phyloP scores from a whole-genome alignment of 2,113 vertebrate genomes.

The Cyanistes caeruleus region DNA sequence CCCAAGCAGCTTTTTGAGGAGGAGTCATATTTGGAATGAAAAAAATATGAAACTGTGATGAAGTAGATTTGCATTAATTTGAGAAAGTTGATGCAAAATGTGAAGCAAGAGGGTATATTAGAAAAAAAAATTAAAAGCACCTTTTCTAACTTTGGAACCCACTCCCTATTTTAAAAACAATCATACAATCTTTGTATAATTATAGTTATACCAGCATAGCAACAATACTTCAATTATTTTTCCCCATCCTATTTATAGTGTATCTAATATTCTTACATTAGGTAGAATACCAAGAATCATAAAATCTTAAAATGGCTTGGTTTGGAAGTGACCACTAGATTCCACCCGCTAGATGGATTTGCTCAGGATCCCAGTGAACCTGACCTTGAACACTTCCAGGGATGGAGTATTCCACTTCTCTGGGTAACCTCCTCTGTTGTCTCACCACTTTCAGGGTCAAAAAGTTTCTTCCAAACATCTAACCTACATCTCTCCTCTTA shows the following conservation, averaged over 20 bases:
- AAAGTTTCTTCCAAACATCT: background rate
- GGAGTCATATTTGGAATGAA: background rate
- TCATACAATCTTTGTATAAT: background rate
- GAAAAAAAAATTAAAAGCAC: background rate
- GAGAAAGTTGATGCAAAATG: background rate
- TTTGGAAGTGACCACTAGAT: background rate
- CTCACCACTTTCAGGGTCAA: background rate
- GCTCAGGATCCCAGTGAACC: background rate
- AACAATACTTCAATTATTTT: background rate
- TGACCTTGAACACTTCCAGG: background rate
- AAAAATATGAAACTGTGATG: background rate
- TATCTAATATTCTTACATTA: background rate
- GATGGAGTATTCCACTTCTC: no score
- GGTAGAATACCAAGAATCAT: background rate
- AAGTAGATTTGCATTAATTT: background rate
- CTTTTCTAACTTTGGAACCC: background rate
- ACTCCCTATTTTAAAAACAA: background rate
- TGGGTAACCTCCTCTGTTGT: background rate
- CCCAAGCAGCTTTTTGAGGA: background rate
- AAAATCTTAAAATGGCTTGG: background rate
- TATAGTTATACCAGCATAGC: background rate
- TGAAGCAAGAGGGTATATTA: background rate
- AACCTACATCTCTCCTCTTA: background rate
- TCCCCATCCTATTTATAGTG: background rate
- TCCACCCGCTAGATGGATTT: background rate